phyloP scores from a whole-genome alignment of 2,888 invertebrate species.

The Fissipunctia ypsillon region DNA sequence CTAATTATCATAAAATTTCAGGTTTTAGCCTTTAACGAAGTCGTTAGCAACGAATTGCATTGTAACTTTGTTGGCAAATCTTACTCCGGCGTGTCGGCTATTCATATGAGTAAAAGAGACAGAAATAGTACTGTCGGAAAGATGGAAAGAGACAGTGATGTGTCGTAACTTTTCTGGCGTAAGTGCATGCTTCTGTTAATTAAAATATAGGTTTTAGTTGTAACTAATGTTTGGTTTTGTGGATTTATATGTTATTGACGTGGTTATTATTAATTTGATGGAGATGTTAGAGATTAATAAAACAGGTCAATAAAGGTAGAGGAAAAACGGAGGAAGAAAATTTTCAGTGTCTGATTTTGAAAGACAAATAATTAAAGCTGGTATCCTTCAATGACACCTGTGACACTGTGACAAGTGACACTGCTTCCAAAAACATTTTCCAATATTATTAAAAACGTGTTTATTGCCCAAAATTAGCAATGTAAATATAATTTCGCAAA shows the following conservation, averaged over 20 bases:
- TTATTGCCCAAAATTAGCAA: slow-evolving; percentile 21
- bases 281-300: not conserved
- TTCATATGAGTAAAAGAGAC: slow-evolving; percentile 76
- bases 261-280: slow-evolving; percentile 33
- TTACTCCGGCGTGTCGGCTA: slow-evolving; percentile 75
- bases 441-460: slow-evolving; percentile 9
- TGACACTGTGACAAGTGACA: too few species aligned
- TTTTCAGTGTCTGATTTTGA: not conserved
- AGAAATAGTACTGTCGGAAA: slow-evolving; percentile 28
- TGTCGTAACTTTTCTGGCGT: slow-evolving; percentile 81
- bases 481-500: slow-evolving; percentile 38
- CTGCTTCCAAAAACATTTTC: not conserved
- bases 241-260: slow-evolving; percentile 60
- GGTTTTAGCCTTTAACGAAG: slow-evolving; percentile 87
- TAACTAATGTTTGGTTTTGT: slow-evolving; percentile 53
- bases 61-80: slow-evolving; percentile 77
- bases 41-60: slow-evolving; percentile 83
- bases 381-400: not conserved
- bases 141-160: slow-evolving; percentile 62
- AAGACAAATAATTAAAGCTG: too few species aligned
- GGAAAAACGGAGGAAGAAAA: not conserved
- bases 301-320: not conserved
- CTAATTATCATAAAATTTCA: slow-evolving; percentile 89
- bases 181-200: slow-evolving; percentile 77
- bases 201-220: slow-evolving; percentile 71